Base-by-base conservation (phyloP, 2,797 vertebrate species). In the Coccyzus lansbergi region DNA sequence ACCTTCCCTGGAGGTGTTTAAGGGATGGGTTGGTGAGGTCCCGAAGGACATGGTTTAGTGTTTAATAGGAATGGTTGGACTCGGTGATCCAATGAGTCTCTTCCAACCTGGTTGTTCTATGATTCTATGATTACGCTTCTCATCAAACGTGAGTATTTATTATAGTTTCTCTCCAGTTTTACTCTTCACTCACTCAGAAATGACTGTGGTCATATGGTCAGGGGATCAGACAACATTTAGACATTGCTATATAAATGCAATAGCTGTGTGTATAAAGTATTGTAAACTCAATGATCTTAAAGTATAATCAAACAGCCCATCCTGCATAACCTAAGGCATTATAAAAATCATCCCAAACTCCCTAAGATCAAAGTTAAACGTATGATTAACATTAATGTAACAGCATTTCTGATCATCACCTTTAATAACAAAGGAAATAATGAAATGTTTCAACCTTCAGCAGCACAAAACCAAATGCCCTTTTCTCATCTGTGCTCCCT, bases 281-380 rank as follows among this genome's bases (percentile, higher is more conserved):
- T 80, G n/a, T 83, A 90, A 95, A 94, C 26, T 18, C 7, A 36
- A 9, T 28, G 52, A 25, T 40, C 86, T 81, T 78, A 71, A 96
- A 91, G 71, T 58, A 77, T 42, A 85, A 77, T 68, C 71, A 77
- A 33, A 55, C 22, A 62, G 60, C 38, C n/a, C 31, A 68, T 44
- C 18, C 10, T n/a, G 26, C 12, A 51, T 65, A 87, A 53, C 49
- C 86, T 77, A 72, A 80, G 25, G 18, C 60, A 64, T 63, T 79
- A 28, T 8, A 88, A 72, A 93, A 89, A 34, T 36, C 15, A 72
- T 80, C 29, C 25, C 31, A 90, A 59, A 22, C 34, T 75, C 29
- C 28, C 34, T 11, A 58, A n/a, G 81, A 59, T 58, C 15, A 24
- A 70, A 77, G 76, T 28, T 36, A 87, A 88, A 31, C 29, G 38